phyloP scores from a whole-genome alignment of 2,797 vertebrate species.

The Chromis chromis region DNA sequence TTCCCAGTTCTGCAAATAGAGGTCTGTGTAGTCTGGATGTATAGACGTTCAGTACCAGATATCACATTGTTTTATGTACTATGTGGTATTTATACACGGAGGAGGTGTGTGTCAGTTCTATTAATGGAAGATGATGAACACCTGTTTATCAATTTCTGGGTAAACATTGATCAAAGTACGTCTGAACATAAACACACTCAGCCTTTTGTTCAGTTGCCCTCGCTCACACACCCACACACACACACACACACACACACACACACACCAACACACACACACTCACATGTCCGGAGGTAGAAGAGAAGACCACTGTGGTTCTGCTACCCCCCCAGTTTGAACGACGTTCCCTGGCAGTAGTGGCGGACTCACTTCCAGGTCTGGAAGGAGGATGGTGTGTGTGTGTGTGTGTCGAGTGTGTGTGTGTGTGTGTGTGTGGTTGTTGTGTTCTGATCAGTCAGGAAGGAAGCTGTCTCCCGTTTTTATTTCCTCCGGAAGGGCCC shows the following conservation, averaged over 20 bases:
- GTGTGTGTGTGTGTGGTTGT: constrained; percentile 52
- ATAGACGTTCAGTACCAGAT: constrained; percentile 15
- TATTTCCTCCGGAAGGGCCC: constrained; percentile 89
- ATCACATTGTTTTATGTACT: constrained; percentile 34
- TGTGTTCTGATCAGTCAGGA: constrained; percentile 88
- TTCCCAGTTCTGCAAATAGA: constrained; percentile 59
- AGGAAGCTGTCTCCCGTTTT: constrained; percentile 94
- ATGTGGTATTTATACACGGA: constrained; percentile 34
- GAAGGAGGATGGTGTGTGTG: constrained; percentile 41
- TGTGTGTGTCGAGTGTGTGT: constrained; percentile 36
- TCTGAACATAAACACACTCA: constrained; percentile 39
- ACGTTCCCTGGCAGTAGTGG: constrained; percentile 27
- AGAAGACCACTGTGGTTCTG: constrained; percentile 19
- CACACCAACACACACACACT: constrained; percentile 4
- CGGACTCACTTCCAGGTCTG: constrained; percentile 44
- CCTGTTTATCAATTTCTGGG: constrained; percentile 48
- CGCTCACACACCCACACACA: constrained; percentile 10
- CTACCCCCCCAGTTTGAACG: constrained; percentile 4
- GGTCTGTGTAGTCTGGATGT: constrained; percentile 31
- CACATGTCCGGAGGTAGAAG: constrained; percentile 37
- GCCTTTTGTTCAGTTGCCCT: constrained; percentile 61
- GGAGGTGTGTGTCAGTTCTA: constrained; percentile 41
- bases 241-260: neutral
- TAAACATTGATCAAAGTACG: constrained; percentile 62
- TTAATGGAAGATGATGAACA: constrained; percentile 53